Evolutionary conservation across 2,888 invertebrate species (phyloP), one percentile per base, ranked within the genome.

Genomic region (Seladonia tumulorum): DNA sequence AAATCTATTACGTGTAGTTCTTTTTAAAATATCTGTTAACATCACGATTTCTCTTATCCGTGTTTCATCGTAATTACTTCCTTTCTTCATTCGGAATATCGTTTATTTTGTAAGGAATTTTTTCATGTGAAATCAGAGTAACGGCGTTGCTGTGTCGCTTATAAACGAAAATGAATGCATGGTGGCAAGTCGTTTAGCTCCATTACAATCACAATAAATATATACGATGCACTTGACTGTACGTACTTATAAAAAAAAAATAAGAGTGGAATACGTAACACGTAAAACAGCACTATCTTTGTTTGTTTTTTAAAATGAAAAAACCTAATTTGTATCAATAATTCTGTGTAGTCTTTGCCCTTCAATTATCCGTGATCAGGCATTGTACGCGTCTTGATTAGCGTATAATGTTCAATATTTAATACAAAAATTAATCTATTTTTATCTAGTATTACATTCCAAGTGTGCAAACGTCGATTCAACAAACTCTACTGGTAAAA

Each of bases 401-500:
- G 35, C 68, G 10, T 68, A 57, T 76, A 76, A 85, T 73, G 73
- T 88, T 90, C 83, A 90, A 93, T 88, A 88, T 91, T 90, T 89
- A 88, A 93, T 93, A 93, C 92, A 93, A 93, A 93, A 93, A 92
- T 93, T 92, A 92, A 91, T 92, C 92, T 93, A 93, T 88, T 89
- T 83, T 86, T 89, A 83, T 87, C 90, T 92, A 92, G 81, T 83
- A 80, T 86, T 89, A 88, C 79, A 87, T 88, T 87, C 71, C 83
- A 76, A 89, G 82, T 90, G 88, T 91, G 88, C 92, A 89, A 89
- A 90, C 87, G 88, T 88, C 66, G 79, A 87, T 85, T 57, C 88
- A 92, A 91, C 89, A 87, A 90, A 90, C 81, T 88, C 88, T 90
- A 89, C 82, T 68, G 86, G 72, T 91, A 91, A 91, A 91, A 87